Evolutionary conservation across 2,113 vertebrate species (phyloP).

Genomic region (Hydropotes inermis): DNA sequence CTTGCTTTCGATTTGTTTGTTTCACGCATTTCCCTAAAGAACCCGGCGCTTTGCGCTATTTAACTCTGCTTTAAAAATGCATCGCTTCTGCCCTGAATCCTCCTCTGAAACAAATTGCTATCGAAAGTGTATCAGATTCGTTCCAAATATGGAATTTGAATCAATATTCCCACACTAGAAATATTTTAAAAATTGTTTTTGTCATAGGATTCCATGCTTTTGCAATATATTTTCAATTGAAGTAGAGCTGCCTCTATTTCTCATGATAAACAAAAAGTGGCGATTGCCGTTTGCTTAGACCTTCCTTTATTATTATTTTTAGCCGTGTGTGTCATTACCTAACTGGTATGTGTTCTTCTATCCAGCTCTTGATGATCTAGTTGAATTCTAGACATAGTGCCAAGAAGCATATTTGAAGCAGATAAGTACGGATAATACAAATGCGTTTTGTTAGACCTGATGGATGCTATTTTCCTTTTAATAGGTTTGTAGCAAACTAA

Average conservation of each 20-base stretch:
- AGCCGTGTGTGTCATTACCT: slow-evolving; percentile 64
- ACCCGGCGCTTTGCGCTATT: slow-evolving; percentile 1
- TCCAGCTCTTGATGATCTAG: slow-evolving; percentile 71
- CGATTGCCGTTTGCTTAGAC: not conserved
- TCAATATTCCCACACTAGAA: slow-evolving; percentile 22
- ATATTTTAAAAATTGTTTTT: slow-evolving; percentile 24
- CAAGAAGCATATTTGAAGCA: slow-evolving; percentile 78
- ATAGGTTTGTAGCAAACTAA: slow-evolving; percentile 69
- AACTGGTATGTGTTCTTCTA: slow-evolving; percentile 62
- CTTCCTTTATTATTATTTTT: slow-evolving; percentile 61
- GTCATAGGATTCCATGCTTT: not conserved
- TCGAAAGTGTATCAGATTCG: slow-evolving; percentile 48
- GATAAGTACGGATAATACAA: slow-evolving; percentile 75
- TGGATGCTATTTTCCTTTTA: slow-evolving; percentile 77
- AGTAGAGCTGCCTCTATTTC: slow-evolving; percentile 16
- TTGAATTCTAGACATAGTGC: slow-evolving; percentile 75
- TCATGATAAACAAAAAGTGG: slow-evolving; percentile 60
- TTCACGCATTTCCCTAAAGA: slow-evolving; percentile 68
- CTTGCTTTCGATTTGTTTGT: slow-evolving; percentile 75
- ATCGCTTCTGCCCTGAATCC: not conserved
- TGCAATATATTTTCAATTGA: slow-evolving; percentile 8
- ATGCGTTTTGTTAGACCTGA: slow-evolving; percentile 80
- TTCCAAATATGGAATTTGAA: slow-evolving; percentile 35
- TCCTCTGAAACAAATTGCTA: slow-evolving; percentile 51
- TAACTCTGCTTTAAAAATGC: slow-evolving; percentile 55